Percentiles rank a stretch among this genome's conserved stretches.
Conservation (phyloP, 2,888 invertebrate genomes). For the Elmis aenea region DNA sequence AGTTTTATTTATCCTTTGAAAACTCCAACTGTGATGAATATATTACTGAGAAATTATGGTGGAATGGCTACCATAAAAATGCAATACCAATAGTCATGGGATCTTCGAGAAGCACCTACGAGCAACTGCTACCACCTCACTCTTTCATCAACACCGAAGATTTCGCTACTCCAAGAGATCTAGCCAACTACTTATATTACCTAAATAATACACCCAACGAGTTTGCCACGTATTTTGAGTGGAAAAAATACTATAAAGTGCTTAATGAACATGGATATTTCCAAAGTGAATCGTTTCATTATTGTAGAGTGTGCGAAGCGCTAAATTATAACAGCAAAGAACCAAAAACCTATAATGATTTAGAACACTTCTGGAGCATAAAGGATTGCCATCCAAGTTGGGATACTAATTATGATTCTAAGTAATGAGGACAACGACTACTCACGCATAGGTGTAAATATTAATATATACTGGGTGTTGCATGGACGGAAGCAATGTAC, state of each 20-base stretch:
- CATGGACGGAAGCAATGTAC: too few species aligned
- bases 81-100: slow-evolving; percentile 65
- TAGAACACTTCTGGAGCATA: slow-evolving; percentile 45
- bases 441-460: too few species aligned
- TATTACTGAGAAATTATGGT: slow-evolving; percentile 65
- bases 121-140: slow-evolving; percentile 54
- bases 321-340: slow-evolving; percentile 54
- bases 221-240: slow-evolving; percentile 51
- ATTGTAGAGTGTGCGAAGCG: slow-evolving; percentile 64
- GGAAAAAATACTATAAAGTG: slow-evolving; percentile 56
- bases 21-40: slow-evolving; percentile 66
- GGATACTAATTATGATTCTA: too few species aligned
- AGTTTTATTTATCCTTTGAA: slow-evolving; percentile 67
- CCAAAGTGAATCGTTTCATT: slow-evolving; percentile 54
- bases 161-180: slow-evolving; percentile 47
- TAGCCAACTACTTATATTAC: slow-evolving; percentile 52
- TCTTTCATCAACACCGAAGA: slow-evolving; percentile 60
- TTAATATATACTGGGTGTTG: too few species aligned
- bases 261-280: slow-evolving; percentile 67
- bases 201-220: slow-evolving; percentile 46
- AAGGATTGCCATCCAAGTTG: slow-evolving; percentile 36
- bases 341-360: slow-evolving; percentile 42
- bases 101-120: slow-evolving; percentile 45
- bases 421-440: too few species aligned
- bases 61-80: slow-evolving; percentile 59